These are phyloP conservation scores for Holothuria glaberrima DNA, from an alignment of 35 echinoderm and acorn worm genomes.

Conservation along the genomic window DNA sequence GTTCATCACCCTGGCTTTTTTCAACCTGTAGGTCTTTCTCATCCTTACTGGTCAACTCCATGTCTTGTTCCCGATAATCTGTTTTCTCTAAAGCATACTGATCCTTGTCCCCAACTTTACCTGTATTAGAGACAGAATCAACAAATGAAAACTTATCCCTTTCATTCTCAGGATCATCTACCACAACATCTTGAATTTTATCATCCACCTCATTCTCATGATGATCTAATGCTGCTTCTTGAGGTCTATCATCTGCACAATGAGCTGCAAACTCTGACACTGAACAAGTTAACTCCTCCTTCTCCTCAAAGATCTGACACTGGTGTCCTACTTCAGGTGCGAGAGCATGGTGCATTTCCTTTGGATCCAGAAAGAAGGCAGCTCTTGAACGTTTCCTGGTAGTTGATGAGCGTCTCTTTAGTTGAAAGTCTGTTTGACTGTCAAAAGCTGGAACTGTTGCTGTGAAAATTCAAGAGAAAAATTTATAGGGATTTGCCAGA, in stretches of 20 bases:
- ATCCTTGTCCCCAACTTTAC: not conserved
- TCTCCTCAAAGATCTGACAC: not conserved
- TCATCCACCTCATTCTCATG: not conserved
- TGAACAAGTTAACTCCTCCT: not conserved
- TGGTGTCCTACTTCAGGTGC: not conserved
- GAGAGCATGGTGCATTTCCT: constrained; percentile 5
- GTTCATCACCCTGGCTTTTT: not conserved
- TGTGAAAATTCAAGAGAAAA: too few relatives aligned
- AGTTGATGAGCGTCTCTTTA: not conserved
- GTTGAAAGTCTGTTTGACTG: not conserved
- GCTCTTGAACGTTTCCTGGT: constrained; percentile 7
- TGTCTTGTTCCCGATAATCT: constrained; percentile 10
- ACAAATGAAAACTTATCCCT: too few relatives aligned
- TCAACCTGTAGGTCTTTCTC: not conserved
- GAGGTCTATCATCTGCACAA: not conserved
- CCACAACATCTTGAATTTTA: not conserved
- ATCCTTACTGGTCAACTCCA: constrained; percentile 19
- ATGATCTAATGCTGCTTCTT: not conserved
- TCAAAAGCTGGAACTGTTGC: too few relatives aligned
- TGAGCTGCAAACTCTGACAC: not conserved
- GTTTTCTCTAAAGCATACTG: constrained; percentile 11
- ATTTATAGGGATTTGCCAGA: too few relatives aligned
- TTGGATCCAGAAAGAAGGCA: not conserved
- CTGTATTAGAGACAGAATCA: not conserved
- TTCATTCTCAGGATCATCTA: not conserved